These are phyloP conservation scores for Pedionomus torquatus DNA, from an alignment of 2,113 vertebrate species.

Conservation along the genomic window DNA sequence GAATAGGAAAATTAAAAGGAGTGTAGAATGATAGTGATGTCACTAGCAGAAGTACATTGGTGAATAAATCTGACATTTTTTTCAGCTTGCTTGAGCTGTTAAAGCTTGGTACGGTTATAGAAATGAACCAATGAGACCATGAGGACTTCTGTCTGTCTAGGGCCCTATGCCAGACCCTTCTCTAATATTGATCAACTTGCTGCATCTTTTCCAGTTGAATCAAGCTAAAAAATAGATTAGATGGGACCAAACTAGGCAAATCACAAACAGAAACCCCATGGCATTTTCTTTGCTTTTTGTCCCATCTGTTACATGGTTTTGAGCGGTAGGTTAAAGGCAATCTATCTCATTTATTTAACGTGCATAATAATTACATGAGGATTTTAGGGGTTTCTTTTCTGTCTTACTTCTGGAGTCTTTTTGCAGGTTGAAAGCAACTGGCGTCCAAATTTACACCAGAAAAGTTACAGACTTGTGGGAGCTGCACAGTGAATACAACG, in stretches of 20 bases:
- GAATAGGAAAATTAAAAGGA: neutral
- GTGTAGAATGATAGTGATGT: fast-evolving
- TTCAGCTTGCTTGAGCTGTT: neutral
- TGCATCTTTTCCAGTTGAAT: neutral
- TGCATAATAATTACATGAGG: neutral
- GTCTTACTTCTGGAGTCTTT: neutral
- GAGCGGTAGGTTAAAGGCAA: neutral
- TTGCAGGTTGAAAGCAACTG: slow-evolving; percentile 77
- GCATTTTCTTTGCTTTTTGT: neutral
- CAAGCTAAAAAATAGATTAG: neutral
- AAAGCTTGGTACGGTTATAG: neutral
- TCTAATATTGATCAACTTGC: neutral
- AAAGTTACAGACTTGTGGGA: slow-evolving; percentile 82
- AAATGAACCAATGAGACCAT: neutral
- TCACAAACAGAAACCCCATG: neutral
- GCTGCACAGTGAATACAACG: slow-evolving; percentile 76
- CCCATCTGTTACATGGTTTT: neutral
- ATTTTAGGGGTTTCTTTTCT: neutral
- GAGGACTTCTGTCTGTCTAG: neutral
- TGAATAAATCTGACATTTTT: neutral
- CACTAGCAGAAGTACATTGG: neutral
- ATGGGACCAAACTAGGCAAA: neutral
- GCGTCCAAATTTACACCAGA: slow-evolving; percentile 72
- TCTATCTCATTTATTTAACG: neutral
- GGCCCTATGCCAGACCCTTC: neutral